Evolutionary conservation across 2,888 invertebrate species (phyloP).

Genomic region (Drosophila dives): DNA sequence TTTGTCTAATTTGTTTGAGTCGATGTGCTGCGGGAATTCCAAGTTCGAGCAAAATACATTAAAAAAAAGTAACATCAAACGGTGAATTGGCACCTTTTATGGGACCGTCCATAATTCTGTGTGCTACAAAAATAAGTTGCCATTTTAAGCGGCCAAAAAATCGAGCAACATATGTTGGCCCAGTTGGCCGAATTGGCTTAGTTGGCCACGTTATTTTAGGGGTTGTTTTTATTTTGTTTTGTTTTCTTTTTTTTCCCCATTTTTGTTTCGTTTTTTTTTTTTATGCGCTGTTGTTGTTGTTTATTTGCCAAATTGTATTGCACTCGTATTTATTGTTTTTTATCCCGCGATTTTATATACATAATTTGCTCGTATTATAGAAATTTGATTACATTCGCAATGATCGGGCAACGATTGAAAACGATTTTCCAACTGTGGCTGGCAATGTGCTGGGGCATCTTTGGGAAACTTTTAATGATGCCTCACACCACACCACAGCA

Average conservation of each 20-base stretch:
- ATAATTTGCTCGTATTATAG: slow-evolving; percentile 49
- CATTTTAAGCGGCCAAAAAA: slow-evolving; percentile 25
- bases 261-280: neutral
- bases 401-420: slow-evolving; percentile 24
- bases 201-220: slow-evolving; percentile 7
- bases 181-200: slow-evolving; percentile 9
- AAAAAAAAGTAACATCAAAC: slow-evolving; percentile 62
- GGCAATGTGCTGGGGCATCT: slow-evolving; percentile 51
- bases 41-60: slow-evolving; percentile 28
- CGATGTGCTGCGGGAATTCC: slow-evolving; percentile 3
- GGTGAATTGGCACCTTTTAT: slow-evolving; percentile 57
- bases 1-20: neutral
- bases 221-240: slow-evolving; percentile 2
- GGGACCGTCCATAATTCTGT: slow-evolving; percentile 52
- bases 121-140: slow-evolving; percentile 43
- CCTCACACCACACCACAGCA: neutral
- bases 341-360: slow-evolving; percentile 44
- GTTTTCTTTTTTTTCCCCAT: neutral
- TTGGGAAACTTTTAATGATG: slow-evolving; percentile 42
- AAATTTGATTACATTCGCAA: slow-evolving; percentile 55
- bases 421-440: slow-evolving; percentile 40
- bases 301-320: slow-evolving; percentile 60
- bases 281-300: slow-evolving; percentile 32
- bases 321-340: slow-evolving; percentile 58
- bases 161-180: slow-evolving; percentile 48